Evolutionary conservation across 2,797 vertebrate genomes (phyloP).

Genomic region (Sorex maritimensis): DNA sequence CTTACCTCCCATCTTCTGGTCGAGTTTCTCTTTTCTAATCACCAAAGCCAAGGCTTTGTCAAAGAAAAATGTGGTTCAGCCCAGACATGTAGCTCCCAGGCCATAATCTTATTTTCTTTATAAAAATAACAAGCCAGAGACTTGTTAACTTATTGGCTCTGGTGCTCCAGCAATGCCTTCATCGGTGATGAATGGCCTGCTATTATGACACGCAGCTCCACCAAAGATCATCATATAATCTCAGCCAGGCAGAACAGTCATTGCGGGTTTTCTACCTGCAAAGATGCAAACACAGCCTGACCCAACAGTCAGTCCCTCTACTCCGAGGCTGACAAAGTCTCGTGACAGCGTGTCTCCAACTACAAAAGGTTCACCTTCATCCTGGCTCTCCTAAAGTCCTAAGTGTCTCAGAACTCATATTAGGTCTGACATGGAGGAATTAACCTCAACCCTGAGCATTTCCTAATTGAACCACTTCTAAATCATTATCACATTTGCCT

Average conservation of each 20-base stretch:
- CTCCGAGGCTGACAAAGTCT: no score
- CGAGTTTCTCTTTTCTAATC: neutral
- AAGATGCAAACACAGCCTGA: neutral
- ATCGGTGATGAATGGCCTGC: neutral
- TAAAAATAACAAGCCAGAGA: neutral
- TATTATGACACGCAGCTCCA: neutral
- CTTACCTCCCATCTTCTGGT: neutral
- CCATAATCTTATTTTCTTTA: neutral
- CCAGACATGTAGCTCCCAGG: neutral
- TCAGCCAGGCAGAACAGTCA: neutral
- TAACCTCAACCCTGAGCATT: neutral
- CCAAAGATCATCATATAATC: neutral
- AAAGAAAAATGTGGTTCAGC: neutral
- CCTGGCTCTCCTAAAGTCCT: neutral
- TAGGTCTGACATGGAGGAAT: neutral
- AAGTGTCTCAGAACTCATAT: neutral
- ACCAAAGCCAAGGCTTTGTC: neutral
- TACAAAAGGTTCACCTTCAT: neutral
- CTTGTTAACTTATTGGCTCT: neutral
- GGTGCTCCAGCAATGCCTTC: neutral
- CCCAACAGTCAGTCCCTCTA: neutral
- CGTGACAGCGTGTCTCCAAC: neutral
- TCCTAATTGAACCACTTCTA: neutral
- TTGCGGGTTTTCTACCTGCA: neutral
- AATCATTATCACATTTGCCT: neutral